Evolutionary conservation across 2,113 vertebrate species (phyloP).

Genomic region (Brienomyrus brachyistius): DNA sequence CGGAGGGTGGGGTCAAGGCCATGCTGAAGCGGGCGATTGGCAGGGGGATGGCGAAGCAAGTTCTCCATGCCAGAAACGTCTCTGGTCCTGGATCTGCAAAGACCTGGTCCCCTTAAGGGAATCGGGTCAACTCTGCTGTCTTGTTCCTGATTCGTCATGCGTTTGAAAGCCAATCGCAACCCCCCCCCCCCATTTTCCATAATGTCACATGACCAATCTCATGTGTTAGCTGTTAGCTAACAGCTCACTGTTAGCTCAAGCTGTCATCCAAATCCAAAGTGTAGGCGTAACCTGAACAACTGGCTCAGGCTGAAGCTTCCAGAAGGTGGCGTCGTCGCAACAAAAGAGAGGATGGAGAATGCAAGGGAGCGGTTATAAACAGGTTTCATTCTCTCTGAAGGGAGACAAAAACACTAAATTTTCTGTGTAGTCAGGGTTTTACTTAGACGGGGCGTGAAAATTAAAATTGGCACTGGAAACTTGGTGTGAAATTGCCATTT

Average conservation of each 20-base stretch:
- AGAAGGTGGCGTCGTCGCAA: slow-evolving; percentile 49
- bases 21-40: neutral
- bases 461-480: neutral
- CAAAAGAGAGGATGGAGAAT: slow-evolving; percentile 17
- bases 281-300: neutral
- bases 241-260: neutral
- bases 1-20: neutral
- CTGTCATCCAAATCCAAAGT: neutral
- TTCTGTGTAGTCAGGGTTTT: neutral
- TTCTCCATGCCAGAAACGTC: neutral
- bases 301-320: slow-evolving; percentile 25
- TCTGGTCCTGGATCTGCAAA: neutral
- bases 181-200: neutral
- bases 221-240: no score
- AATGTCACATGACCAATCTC: neutral
- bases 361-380: neutral
- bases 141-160: neutral
- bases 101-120: neutral
- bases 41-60: neutral
- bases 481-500: neutral
- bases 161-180: neutral
- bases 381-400: neutral
- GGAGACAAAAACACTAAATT: neutral
- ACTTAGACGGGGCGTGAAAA: neutral
- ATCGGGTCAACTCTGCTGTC: neutral